Conservation (phyloP, 2,113 vertebrate species). For the Rhinolophus sinicus region DNA sequence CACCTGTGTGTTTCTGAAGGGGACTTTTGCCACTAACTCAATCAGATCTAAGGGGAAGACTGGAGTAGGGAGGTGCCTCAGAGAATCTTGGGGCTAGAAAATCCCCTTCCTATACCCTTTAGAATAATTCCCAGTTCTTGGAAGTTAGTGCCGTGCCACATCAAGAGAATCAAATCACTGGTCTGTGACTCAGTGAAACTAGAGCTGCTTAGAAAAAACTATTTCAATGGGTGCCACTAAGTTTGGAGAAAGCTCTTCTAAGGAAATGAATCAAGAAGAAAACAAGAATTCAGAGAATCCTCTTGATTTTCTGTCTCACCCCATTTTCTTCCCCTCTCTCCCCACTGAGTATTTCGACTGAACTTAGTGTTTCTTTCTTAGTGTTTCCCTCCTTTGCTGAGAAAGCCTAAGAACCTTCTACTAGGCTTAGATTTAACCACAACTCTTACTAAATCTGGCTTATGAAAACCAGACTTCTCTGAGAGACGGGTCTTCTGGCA, state of each 20-base stretch:
- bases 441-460: slow-evolving; percentile 85
- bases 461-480: slow-evolving; percentile 89
- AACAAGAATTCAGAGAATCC: background rate
- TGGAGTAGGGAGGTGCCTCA: background rate
- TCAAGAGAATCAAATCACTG: background rate
- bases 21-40: background rate
- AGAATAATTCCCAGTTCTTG: background rate
- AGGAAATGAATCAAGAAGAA: background rate
- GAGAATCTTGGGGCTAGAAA: background rate
- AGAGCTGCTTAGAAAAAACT: background rate
- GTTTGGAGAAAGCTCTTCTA: background rate
- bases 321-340: background rate
- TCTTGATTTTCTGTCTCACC: background rate
- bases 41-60: background rate
- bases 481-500: slow-evolving; percentile 87
- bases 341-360: slow-evolving; percentile 58
- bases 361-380: slow-evolving; percentile 68
- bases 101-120: background rate
- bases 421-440: slow-evolving; percentile 82
- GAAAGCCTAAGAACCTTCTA: slow-evolving; percentile 78
- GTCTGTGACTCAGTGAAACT: background rate
- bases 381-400: slow-evolving; percentile 72
- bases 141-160: background rate
- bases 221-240: background rate
- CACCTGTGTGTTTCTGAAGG: background rate